phyloP scores from a whole-genome alignment of 2,113 vertebrate species.

The Antennarius striatus region DNA sequence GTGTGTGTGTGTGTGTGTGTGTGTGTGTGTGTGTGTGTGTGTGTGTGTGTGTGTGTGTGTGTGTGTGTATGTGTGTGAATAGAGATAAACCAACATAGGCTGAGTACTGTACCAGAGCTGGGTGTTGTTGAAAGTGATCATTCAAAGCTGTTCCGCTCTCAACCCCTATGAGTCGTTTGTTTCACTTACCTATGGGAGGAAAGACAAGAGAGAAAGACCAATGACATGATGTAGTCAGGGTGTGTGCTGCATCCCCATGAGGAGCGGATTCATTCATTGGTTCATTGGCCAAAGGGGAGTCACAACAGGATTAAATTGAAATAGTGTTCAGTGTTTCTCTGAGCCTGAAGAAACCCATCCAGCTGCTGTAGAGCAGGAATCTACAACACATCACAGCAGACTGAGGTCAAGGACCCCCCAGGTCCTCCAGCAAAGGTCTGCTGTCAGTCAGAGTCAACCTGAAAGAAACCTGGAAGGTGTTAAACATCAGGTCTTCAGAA shows the following conservation, averaged over 20 bases:
- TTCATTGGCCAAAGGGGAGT: slow-evolving; percentile 23
- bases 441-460: too few relatives aligned
- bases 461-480: too few relatives aligned
- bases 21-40: not conserved
- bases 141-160: slow-evolving; percentile 50
- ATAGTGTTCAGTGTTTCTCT: slow-evolving; percentile 18
- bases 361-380: not conserved
- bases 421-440: too few relatives aligned
- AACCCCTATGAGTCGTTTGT: slow-evolving; percentile 57
- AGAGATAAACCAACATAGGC: not conserved
- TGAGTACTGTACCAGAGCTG: slow-evolving; percentile 52
- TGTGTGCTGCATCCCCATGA: slow-evolving; percentile 15
- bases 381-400: not conserved
- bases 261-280: slow-evolving; percentile 28
- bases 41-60: too few relatives aligned
- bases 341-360: slow-evolving; percentile 17
- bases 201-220: slow-evolving; percentile 23
- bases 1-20: too few relatives aligned
- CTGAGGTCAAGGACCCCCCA: too few relatives aligned
- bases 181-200: slow-evolving; percentile 74
- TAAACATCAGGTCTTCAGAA: too few relatives aligned
- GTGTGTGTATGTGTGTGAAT: not conserved
- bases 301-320: slow-evolving; percentile 31
- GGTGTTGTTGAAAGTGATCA: slow-evolving; percentile 29
- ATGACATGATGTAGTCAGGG: slow-evolving; percentile 41